phyloP scores from a whole-genome alignment of 1,140 invertebrate species.

The Sipha flava region DNA sequence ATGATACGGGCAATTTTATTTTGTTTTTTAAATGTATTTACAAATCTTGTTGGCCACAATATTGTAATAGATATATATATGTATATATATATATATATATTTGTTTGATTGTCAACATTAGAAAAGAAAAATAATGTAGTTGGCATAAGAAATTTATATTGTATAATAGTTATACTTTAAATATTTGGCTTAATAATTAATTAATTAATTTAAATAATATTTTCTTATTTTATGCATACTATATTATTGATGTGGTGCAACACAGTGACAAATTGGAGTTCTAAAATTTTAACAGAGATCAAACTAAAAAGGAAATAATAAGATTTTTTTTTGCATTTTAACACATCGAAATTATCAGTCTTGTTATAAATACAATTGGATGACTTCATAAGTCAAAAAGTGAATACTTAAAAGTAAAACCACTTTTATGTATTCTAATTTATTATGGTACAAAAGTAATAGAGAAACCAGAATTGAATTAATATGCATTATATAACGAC shows the following conservation, averaged over 20 bases:
- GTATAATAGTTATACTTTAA: no score
- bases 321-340: neutral
- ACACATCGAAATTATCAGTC: conserved; percentile 26
- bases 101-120: conserved; percentile 25
- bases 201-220: neutral
- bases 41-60: conserved; percentile 28
- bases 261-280: neutral
- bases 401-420: neutral
- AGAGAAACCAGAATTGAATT: neutral
- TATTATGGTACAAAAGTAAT: neutral
- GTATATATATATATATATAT: neutral
- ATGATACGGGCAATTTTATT: neutral
- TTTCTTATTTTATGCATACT: neutral
- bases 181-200: no score
- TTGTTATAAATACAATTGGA: conserved; percentile 11
- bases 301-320: conserved; percentile 9
- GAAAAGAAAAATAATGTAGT: neutral
- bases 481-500: neutral
- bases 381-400: neutral
- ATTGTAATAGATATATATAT: conserved; percentile 6
- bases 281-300: neutral
- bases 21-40: conserved; percentile 11
- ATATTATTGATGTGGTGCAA: neutral
- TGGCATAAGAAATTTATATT: neutral
- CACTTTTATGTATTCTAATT: neutral